Evolutionary conservation across 2,113 vertebrate species (phyloP).

Genomic region (Ptilorrhoa leucosticta): DNA sequence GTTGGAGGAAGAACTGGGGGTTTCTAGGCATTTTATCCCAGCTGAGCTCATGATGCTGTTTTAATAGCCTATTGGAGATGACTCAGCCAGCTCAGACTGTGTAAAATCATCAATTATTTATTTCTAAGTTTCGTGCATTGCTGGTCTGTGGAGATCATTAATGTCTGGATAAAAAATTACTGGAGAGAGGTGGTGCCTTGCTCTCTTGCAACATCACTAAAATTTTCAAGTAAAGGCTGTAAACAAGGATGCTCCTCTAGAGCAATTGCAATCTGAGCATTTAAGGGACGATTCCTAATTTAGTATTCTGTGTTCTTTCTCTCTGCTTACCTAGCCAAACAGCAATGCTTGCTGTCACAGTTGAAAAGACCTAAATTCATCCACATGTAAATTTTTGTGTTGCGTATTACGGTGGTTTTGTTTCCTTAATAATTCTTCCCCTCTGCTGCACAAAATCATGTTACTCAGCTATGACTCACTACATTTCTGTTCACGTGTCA

Average conservation of each 20-base stretch:
- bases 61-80: neutral
- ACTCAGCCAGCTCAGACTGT: constrained; percentile 8
- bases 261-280: neutral
- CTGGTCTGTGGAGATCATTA: constrained; percentile 12
- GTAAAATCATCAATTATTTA: constrained; percentile 49
- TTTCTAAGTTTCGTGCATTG: neutral
- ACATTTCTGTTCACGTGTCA: neutral
- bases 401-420: neutral
- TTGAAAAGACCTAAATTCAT: neutral
- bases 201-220: neutral
- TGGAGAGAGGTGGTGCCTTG: neutral
- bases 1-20: neutral
- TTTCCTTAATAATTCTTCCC: neutral
- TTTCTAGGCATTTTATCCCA: constrained; percentile 22
- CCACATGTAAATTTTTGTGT: neutral
- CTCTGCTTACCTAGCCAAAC: neutral
- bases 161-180: neutral
- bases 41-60: neutral
- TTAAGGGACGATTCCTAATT: neutral
- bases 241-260: neutral
- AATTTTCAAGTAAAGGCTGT: neutral
- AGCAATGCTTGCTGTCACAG: neutral
- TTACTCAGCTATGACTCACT: constrained; percentile 26
- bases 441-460: neutral
- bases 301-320: neutral